These are phyloP conservation scores for Diabrotica virgifera DNA, from an alignment of 1,140 invertebrate genomes.

Conservation along the genomic window DNA sequence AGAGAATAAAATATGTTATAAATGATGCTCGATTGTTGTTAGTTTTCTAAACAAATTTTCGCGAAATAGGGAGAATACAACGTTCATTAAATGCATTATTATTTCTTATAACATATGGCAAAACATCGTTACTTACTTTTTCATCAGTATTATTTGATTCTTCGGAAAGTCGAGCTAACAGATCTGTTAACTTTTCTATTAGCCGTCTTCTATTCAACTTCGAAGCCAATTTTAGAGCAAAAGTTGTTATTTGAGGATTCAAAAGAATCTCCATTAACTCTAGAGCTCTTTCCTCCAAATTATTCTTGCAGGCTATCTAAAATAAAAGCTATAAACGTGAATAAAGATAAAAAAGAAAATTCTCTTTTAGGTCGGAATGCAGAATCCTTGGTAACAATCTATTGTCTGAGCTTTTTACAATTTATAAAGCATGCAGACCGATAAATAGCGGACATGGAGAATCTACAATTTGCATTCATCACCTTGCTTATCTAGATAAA, in stretches of 20 bases:
- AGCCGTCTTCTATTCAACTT: constrained; percentile 72
- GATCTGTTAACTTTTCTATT: constrained; percentile 66
- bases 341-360: too few relatives aligned
- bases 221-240: constrained; percentile 84
- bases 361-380: too few relatives aligned
- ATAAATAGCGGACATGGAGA: too few relatives aligned
- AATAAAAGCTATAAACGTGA: constrained; percentile 30
- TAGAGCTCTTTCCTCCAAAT: constrained; percentile 79
- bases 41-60: too few relatives aligned
- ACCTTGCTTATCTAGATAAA: too few relatives aligned
- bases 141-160: constrained; percentile 18
- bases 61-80: neutral
- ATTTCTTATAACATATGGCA: neutral
- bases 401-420: too few relatives aligned
- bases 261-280: constrained; percentile 84
- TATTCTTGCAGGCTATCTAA: constrained; percentile 77
- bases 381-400: too few relatives aligned
- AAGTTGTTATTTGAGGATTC: constrained; percentile 70
- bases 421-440: too few relatives aligned
- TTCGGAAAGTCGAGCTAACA: constrained; percentile 32
- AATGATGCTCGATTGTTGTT: neutral
- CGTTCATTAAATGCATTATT: neutral
- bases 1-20: constrained; percentile 1
- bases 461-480: too few relatives aligned
- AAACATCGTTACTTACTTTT: constrained; percentile 6